These are phyloP conservation scores for Gallinago undulata DNA, from an alignment of 2,113 vertebrate genomes.

Conservation along the genomic window DNA sequence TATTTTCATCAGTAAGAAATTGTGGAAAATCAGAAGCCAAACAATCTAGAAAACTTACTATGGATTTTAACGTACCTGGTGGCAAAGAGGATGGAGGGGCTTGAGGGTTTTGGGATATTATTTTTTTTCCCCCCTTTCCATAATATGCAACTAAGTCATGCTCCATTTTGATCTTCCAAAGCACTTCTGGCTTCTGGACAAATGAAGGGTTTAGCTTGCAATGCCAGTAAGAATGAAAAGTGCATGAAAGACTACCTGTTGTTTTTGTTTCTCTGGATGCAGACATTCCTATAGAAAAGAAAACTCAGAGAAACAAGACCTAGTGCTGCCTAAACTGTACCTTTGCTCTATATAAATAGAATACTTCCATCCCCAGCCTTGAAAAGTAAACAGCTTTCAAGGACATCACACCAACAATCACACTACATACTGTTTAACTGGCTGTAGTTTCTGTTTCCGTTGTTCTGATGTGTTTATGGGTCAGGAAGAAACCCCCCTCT, in stretches of 20 bases:
- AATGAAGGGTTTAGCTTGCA: background rate
- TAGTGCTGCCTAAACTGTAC: background rate
- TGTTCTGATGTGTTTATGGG: background rate
- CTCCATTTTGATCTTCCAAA: background rate
- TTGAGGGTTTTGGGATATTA: accelerated
- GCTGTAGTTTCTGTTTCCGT: background rate
- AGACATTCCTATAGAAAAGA: background rate
- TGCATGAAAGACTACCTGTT: background rate
- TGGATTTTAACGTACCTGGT: background rate
- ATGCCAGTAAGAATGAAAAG: background rate
- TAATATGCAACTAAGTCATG: background rate
- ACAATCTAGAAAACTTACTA: background rate
- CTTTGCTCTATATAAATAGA: background rate
- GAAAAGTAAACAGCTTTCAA: background rate
- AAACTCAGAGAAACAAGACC: background rate
- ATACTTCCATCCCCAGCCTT: background rate
- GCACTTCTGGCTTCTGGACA: background rate
- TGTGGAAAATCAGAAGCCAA: background rate
- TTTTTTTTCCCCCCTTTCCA: background rate
- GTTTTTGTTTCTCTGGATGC: background rate
- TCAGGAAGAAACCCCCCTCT: background rate
- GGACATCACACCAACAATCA: background rate
- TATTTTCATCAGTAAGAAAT: background rate
- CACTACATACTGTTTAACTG: background rate
- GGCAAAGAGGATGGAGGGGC: background rate